phyloP scores from a whole-genome alignment of 2,888 invertebrate species.

The Cataglyphis albicans region DNA sequence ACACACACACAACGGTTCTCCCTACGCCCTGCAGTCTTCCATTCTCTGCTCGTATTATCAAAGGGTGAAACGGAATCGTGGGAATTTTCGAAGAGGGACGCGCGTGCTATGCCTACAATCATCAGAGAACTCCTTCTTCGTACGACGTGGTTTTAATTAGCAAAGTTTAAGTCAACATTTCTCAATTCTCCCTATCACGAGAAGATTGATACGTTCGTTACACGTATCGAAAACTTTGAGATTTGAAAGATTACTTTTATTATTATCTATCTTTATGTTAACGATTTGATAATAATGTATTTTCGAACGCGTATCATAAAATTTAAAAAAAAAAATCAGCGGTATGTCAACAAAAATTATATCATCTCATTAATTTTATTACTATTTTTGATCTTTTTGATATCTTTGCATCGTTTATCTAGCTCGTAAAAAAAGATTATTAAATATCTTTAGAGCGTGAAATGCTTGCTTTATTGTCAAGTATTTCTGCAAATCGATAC shows the following conservation, averaged over 20 bases:
- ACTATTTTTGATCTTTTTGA: neutral
- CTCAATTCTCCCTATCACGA: neutral
- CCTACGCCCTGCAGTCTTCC: conserved; percentile 59
- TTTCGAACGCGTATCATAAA: neutral
- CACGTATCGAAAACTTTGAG: neutral
- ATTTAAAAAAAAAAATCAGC: neutral
- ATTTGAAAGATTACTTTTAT: neutral
- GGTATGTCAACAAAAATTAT: neutral
- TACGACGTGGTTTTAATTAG: conserved; percentile 34
- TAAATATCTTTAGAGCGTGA: neutral
- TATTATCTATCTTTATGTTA: neutral
- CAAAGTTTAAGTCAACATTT: conserved; percentile 40
- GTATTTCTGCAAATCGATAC: conserved; percentile 26
- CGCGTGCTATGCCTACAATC: conserved; percentile 48
- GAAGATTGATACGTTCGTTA: conserved; percentile 3
- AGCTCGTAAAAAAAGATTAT: neutral
- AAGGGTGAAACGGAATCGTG: conserved; percentile 67
- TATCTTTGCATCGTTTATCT: neutral
- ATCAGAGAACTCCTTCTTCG: conserved; percentile 4
- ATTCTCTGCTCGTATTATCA: conserved; percentile 65
- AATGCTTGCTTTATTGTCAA: neutral
- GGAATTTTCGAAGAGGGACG: conserved; percentile 59
- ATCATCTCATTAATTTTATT: neutral
- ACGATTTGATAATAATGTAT: neutral
- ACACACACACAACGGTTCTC: conserved; percentile 61